Evolutionary conservation across 2,113 vertebrate species (phyloP).

Genomic region (Tyrannus savana): DNA sequence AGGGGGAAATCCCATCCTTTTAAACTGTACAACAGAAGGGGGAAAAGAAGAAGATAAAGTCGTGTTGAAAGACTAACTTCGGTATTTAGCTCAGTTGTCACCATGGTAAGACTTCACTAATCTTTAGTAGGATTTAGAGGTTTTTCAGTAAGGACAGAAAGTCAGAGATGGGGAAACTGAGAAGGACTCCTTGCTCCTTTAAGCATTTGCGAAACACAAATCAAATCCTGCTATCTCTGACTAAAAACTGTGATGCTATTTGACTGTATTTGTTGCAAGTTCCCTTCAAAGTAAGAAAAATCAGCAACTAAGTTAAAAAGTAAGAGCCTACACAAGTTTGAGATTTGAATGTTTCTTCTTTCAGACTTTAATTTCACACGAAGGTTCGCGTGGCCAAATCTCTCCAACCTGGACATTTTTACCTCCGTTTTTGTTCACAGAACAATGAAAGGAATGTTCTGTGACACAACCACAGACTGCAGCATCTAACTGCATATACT

Average conservation of each 20-base stretch:
- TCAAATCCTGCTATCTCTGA: neutral
- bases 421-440: neutral
- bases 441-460: neutral
- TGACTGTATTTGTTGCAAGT: neutral
- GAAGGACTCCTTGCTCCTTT: neutral
- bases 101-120: neutral
- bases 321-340: neutral
- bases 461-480: neutral
- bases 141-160: neutral
- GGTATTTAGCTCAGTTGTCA: neutral
- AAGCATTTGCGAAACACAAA: neutral
- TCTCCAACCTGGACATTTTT: neutral
- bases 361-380: too few relatives aligned
- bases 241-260: neutral
- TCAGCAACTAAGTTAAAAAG: neutral
- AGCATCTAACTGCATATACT: slow-evolving; percentile 59
- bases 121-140: neutral
- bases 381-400: neutral
- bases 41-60: neutral
- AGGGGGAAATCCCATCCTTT: neutral
- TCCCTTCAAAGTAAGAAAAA: neutral
- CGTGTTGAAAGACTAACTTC: neutral
- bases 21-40: neutral
- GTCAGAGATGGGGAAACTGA: neutral
- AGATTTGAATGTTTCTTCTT: too few relatives aligned